Base-by-base conservation (phyloP, 2,797 vertebrate species). In the Sebastes minor region DNA sequence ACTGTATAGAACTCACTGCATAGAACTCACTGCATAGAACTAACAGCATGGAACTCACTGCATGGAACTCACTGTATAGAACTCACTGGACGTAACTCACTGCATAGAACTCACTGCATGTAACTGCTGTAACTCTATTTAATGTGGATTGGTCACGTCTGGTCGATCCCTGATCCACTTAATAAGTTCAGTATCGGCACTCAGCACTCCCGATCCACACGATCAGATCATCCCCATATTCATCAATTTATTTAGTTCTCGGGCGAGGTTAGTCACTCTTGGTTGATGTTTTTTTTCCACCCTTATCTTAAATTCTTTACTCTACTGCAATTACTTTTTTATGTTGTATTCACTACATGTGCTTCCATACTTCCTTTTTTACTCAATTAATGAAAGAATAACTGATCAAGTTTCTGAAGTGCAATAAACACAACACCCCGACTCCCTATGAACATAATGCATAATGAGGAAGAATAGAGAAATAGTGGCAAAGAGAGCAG, bases 401-500 rank as follows among this genome's bases (percentile, higher is more conserved):
- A 59, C 1, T n/a, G 62, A 65, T 23, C 8, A 62, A 55, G 65
- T 53, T 56, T 49, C 33, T 22, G 12, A 23, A 4, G 28, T 25
- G 35, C 56, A 62, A 61, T 60, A 38, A 74, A 77, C 52, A 62
- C 30, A 57, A 46, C 12, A 14, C 8, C 8, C 11, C 6, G 22
- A 42, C 10, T 42, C 42, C 13, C 28, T 4, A 20, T 25, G 8
- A 53, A 23, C 28, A 28, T 52, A 42, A 68, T 4, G 8, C 28
- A 53, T 25, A 59, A 49, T 60, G 56, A 71, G 25, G 56, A 32
- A 33, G 57, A 62, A 68, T 0, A 25, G 13, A 71, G 46, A 75
- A 76, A 80, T 12, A 42, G 20, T 76, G 68, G 57, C 16, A 49
- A 33, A 67, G 59, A 38, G 70, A 82, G 57, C 6, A 7, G 62